Evolutionary conservation across 2,797 vertebrate species (phyloP).

Genomic region (Paramormyrops hopkinsi): DNA sequence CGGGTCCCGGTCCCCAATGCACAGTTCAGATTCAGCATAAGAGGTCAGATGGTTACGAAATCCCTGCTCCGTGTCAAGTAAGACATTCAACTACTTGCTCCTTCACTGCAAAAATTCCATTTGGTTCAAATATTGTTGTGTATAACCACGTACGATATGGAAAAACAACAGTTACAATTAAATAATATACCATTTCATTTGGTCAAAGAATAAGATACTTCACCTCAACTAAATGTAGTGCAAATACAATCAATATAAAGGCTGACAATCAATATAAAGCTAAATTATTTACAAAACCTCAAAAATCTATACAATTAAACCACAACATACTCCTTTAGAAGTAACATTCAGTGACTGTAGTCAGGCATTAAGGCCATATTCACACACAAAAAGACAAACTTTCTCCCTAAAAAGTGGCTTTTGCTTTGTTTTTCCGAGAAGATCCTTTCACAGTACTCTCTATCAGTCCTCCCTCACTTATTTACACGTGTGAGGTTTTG

Average conservation of each 20-base stretch:
- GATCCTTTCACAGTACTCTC: not conserved
- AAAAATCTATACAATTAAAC: constrained; percentile 14
- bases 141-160: not conserved
- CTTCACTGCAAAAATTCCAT: not conserved
- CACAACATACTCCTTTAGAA: not conserved
- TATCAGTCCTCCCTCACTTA: constrained; percentile 9
- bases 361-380: not conserved
- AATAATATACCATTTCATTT: not conserved
- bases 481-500: not conserved
- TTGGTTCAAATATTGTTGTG: constrained; percentile 6
- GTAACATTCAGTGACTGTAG: constrained; percentile 1
- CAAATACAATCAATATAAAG: constrained; percentile 17
- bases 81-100: constrained; percentile 10
- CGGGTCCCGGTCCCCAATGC: not conserved
- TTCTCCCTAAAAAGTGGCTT: not conserved
- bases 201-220: not conserved
- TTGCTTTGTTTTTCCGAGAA: not conserved
- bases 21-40: not conserved
- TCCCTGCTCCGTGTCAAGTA: not conserved
- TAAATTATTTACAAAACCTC: constrained; percentile 35
- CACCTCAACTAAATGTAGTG: constrained; percentile 25
- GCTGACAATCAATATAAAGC: not conserved
- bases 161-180: not conserved
- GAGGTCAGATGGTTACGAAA: constrained; percentile 40
- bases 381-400: not conserved